Evolutionary conservation across 1,140 invertebrate genomes (phyloP).

Genomic region (Uloborus diversus): DNA sequence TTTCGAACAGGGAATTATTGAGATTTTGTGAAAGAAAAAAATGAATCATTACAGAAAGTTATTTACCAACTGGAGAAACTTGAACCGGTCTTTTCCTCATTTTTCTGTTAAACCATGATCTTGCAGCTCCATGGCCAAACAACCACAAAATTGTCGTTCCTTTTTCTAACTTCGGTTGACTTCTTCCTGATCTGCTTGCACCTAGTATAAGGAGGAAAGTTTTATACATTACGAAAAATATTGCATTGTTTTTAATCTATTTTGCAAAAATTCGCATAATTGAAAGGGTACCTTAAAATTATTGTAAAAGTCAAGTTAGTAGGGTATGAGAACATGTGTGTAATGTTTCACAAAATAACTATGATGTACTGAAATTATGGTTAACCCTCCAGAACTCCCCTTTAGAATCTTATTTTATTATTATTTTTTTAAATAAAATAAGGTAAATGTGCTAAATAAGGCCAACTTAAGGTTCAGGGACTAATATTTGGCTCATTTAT

Average conservation of each 20-base stretch:
- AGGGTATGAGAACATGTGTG: too few relatives aligned
- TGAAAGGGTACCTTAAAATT: background rate
- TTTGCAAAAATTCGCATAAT: background rate
- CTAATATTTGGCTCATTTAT: too few relatives aligned
- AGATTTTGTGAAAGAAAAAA: too few relatives aligned
- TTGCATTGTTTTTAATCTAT: background rate
- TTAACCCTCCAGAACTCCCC: too few relatives aligned
- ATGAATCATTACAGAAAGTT: too few relatives aligned
- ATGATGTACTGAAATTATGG: too few relatives aligned
- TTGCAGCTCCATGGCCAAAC: conserved; percentile 37
- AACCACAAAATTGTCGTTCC: conserved; percentile 43
- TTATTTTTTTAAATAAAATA: background rate
- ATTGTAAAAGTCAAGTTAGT: background rate
- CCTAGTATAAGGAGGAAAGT: background rate
- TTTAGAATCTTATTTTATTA: too few relatives aligned
- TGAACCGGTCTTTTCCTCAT: conserved; percentile 44
- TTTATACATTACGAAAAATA: background rate
- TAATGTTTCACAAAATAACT: too few relatives aligned
- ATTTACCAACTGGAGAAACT: conserved; percentile 49
- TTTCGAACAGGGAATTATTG: too few relatives aligned
- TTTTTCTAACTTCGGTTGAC: conserved; percentile 35
- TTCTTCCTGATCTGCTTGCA: conserved; percentile 14
- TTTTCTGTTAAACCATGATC: conserved; percentile 52
- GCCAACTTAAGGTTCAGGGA: too few relatives aligned
- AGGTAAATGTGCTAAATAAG: background rate